These are phyloP conservation scores for Omphaloscelis lunosa DNA, from an alignment of 2,888 invertebrate species.

Conservation along the genomic window DNA sequence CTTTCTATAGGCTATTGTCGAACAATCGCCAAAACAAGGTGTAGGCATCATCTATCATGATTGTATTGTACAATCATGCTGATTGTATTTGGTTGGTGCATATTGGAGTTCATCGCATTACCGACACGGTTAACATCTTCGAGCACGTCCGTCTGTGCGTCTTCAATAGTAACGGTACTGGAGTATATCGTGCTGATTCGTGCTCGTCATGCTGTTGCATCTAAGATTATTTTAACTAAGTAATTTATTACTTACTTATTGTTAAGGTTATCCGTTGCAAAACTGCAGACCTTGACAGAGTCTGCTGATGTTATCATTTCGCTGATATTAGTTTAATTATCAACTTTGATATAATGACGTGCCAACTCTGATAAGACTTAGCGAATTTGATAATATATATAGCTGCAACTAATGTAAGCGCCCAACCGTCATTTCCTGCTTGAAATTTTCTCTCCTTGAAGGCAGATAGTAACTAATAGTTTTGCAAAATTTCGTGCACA, in stretches of 20 bases:
- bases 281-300: constrained; percentile 33
- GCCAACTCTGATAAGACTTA: constrained; percentile 28
- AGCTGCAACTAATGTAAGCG: constrained; percentile 10
- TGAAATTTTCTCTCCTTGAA: constrained; percentile 12
- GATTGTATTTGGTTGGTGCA: constrained; percentile 16
- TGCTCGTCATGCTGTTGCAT: constrained; percentile 33
- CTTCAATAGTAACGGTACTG: constrained; percentile 45
- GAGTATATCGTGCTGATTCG: constrained; percentile 21
- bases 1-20: constrained; percentile 16
- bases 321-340: constrained; percentile 48
- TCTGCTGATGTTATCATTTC: constrained; percentile 34
- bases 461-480: background rate
- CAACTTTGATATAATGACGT: constrained; percentile 17
- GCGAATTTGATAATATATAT: constrained; percentile 27
- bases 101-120: constrained; percentile 19
- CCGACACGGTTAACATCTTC: constrained; percentile 26
- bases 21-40: constrained; percentile 26
- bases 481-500: background rate
- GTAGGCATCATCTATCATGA: background rate
- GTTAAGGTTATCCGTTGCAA: constrained; percentile 18
- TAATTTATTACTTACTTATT: constrained; percentile 8
- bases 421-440: constrained; percentile 11
- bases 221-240: constrained; percentile 9
- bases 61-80: constrained; percentile 11
- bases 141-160: constrained; percentile 28